Base-by-base conservation (phyloP, 2,113 vertebrate species). In the Colius striatus region DNA sequence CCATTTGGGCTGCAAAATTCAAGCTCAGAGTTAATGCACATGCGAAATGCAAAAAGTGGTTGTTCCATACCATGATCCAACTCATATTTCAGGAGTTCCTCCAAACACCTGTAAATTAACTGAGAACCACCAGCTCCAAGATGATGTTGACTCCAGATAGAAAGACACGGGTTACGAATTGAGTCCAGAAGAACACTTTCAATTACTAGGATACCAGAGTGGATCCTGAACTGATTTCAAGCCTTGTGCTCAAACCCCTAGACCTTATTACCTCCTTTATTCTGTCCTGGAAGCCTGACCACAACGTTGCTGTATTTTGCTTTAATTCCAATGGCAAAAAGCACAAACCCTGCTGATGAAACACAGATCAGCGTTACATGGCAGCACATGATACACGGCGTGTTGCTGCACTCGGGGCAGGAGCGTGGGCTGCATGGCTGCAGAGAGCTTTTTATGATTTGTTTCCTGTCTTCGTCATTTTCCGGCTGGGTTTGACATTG, bases 331-430 rank as follows among this genome's bases (percentile, higher is more conserved):
- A 68, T 1, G 75, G 61, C 32, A 84, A 72, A 55, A 63, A 90
- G 38, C 26, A 23, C 75, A 65, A 65, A 32, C 22, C 26, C 84
- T 30, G 70, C 77, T 85, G 95, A 91, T 61, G 89, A 70, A 94
- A 87, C 25, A 5, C 91, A 95, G 91, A 80, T 1, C 74, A 34
- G 60, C 15, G 0, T 20, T 16, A 16, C 67, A 27, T 60, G 87
- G 94, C 95, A 87, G 93, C 58, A 11, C 30, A 41, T 65, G 92
- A 91, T 94, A 57, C 84, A 89, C 70, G 14, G 34, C 1, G 23
- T 85, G 84, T 15, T 38, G 67, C 87, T 61, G 94, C 36, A 2
- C 32, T 54, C 6, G 2, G 8, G 77, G 84, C 79, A 88, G 95
- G 55, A 94, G 60, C 3, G 8, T 81, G 88, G 88, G 89, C 88